These are phyloP conservation scores for Nephrocerus scutellatus DNA, from an alignment of 2,888 invertebrate genomes.

Conservation along the genomic window DNA sequence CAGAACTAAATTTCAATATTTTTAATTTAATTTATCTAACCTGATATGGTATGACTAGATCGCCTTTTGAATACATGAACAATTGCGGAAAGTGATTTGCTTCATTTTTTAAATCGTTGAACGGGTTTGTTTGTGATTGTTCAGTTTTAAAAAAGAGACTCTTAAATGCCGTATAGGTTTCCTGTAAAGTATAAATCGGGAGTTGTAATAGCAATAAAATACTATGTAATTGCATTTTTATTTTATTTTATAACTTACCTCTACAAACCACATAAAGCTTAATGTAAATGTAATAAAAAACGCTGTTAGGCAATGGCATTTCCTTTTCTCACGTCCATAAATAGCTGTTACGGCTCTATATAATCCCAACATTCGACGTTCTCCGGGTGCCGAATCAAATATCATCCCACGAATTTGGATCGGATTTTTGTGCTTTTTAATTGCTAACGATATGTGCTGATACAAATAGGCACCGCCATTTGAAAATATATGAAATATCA, in stretches of 20 bases:
- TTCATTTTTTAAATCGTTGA: conserved; percentile 54
- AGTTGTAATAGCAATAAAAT: not conserved
- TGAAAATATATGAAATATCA: conserved; percentile 68
- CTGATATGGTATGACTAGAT: conserved; percentile 58
- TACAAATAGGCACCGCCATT: conserved; percentile 70
- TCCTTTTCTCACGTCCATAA: conserved; percentile 51
- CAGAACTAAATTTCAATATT: not conserved
- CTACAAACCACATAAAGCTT: conserved; percentile 56
- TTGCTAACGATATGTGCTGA: conserved; percentile 57
- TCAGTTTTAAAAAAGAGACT: conserved; percentile 43
- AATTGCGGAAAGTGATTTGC: conserved; percentile 59
- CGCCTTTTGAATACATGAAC: conserved; percentile 66
- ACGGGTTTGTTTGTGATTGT: conserved; percentile 53
- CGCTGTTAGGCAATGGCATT: conserved; percentile 54
- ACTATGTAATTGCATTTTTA: not conserved
- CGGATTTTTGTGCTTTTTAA: conserved; percentile 51
- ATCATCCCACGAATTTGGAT: conserved; percentile 55
- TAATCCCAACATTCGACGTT: conserved; percentile 51
- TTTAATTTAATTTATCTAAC: conserved; percentile 39
- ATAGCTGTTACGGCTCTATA: conserved; percentile 58
- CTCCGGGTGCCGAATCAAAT: conserved; percentile 66
- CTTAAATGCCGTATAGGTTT: conserved; percentile 43
- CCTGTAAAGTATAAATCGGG: conserved; percentile 34
- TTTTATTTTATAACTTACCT: conserved; percentile 49
- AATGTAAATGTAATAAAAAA: conserved; percentile 50